Conservation (phyloP, 2,113 vertebrate species). For the Bubalus kerabau region DNA sequence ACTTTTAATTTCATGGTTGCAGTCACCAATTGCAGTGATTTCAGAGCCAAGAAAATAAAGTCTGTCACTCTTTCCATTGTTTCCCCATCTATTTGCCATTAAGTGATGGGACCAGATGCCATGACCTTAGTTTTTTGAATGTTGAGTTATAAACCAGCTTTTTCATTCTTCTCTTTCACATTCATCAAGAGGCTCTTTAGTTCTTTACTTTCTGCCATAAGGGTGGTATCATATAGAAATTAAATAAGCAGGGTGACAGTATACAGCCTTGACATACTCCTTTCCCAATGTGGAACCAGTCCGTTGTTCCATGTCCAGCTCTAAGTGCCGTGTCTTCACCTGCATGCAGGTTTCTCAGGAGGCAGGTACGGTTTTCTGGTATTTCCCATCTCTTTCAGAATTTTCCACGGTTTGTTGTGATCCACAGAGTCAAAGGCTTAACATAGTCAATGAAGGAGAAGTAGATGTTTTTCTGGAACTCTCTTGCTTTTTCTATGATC, state of each 20-base stretch:
- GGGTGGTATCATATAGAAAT: not conserved
- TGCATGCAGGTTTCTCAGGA: not conserved
- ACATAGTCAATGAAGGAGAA: not conserved
- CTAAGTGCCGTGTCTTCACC: not conserved
- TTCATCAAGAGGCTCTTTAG: not conserved
- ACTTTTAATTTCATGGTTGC: not conserved
- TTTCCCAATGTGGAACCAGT: not conserved
- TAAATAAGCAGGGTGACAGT: not conserved
- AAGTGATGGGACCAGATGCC: not conserved
- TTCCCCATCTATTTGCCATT: not conserved
- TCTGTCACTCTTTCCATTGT: not conserved
- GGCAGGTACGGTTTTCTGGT: not conserved
- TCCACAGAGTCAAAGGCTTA: not conserved
- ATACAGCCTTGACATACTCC: not conserved
- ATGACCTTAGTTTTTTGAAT: not conserved
- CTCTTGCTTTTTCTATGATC: not conserved
- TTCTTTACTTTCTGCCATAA: not conserved
- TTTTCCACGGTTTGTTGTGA: not conserved
- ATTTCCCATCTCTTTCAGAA: not conserved
- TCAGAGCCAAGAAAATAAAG: not conserved
- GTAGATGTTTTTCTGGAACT: not conserved
- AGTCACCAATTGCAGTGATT: not conserved
- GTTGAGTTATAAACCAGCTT: not conserved
- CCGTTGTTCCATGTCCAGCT: accelerated
- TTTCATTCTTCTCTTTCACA: not conserved